Evolutionary conservation across 2,113 vertebrate species (phyloP).

Genomic region (Castor canadensis): DNA sequence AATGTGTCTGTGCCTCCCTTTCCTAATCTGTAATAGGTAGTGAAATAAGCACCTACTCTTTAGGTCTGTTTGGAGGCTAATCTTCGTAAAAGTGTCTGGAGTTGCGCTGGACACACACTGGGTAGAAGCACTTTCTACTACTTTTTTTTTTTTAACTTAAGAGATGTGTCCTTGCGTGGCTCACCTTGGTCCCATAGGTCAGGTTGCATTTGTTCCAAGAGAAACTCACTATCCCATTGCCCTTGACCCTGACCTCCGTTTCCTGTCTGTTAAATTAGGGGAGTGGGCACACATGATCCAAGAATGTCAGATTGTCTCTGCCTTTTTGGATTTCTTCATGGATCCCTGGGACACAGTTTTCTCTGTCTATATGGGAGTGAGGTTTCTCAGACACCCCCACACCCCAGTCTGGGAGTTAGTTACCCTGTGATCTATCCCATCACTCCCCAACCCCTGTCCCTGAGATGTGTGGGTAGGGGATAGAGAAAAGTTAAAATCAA

Average conservation of each 20-base stretch:
- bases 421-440: too few relatives aligned
- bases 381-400: not conserved
- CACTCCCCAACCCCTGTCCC: not conserved
- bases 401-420: not conserved
- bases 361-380: not conserved
- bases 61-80: not conserved
- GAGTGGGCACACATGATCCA: not conserved
- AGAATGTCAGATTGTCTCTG: not conserved
- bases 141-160: not conserved
- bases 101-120: not conserved
- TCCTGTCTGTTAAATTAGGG: not conserved
- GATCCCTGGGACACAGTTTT: not conserved
- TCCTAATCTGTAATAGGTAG: not conserved
- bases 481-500: not conserved
- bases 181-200: not conserved
- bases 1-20: not conserved
- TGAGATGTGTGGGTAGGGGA: not conserved
- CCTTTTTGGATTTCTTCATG: not conserved
- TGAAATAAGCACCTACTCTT: not conserved
- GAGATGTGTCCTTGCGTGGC: not conserved
- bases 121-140: not conserved
- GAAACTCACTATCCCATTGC: not conserved
- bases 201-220: not conserved
- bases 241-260: not conserved
- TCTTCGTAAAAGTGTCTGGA: not conserved